phyloP scores from a whole-genome alignment of 2,888 invertebrate species.

The Dugesia japonica region DNA sequence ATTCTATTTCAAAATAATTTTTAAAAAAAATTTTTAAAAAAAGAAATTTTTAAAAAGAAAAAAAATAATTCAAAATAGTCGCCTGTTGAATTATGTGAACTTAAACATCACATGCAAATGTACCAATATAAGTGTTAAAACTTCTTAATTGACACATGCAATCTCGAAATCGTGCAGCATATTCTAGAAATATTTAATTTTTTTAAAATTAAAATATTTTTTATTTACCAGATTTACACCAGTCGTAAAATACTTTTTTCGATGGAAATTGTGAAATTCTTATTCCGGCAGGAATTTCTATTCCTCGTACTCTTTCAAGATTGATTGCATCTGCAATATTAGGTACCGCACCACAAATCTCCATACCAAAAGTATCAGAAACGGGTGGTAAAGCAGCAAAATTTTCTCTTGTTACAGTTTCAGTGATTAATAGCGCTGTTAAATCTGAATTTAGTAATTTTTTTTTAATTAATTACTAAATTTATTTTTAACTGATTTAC shows the following conservation, averaged over 20 bases:
- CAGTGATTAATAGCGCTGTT: neutral
- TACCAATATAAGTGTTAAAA: conserved; percentile 15
- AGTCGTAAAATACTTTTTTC: neutral
- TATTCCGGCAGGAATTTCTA: neutral
- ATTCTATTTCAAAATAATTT: neutral
- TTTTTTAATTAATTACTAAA: neutral
- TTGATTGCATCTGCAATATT: conserved; percentile 1
- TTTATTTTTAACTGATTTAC: neutral
- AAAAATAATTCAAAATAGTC: too few species aligned
- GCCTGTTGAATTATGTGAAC: neutral
- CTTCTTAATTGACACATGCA: conserved; percentile 14
- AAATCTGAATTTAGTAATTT: neutral
- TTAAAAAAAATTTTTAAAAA: neutral
- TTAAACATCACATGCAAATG: conserved; percentile 12
- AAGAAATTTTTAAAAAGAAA: neutral
- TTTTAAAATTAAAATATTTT: neutral
- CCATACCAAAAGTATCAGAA: neutral
- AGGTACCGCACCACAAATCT: neutral
- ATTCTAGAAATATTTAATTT: neutral
- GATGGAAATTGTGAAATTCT: neutral
- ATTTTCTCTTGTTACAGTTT: conserved; percentile 14
- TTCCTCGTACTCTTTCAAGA: neutral
- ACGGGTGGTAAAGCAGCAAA: conserved; percentile 3
- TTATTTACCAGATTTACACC: neutral
- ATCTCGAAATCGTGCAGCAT: neutral